Base-by-base conservation (phyloP, 2,888 invertebrate genomes). In the Papilio gigon region DNA sequence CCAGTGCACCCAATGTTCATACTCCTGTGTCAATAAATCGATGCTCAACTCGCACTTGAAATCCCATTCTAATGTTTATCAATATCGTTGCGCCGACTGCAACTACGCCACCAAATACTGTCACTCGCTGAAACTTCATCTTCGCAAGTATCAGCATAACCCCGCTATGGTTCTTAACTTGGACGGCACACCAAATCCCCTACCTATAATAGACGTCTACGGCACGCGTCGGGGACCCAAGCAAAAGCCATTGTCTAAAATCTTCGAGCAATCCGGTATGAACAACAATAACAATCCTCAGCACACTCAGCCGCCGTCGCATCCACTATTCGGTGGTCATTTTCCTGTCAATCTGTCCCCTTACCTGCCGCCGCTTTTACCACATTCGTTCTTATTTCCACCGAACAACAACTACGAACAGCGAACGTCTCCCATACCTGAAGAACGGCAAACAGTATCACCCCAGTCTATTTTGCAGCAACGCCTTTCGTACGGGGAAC, bases 21-120 rank as follows among this genome's bases (percentile, higher is more conserved):
- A 98, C 80, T 94, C 95, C 0, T 99, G 98, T 83, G 98, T 98
- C n/a, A 99, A 98, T 90, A 98, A 98, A 85, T 99, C 99, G 0
- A 99, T 99, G 99, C 93, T 99, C 67, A 99, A 98, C 88, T 98
- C 98, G 0, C 99, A 99, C 84, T 94, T 98, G 82, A 99, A 99
- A 84, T 98, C 98, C 0, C 99, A 99, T 87, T 97, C 97, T 0
- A 96, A 95, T 74, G 93, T 98, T 0, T 98, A 98, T 81, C 98
- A 98, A 82, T 99, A 98, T 85, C 94, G 97, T 42, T 99, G 99
- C 84, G 93, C 95, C 0, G 96, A 98, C 82, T 99, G 99, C 85
- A 95, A 95, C 67, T 99, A 99, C 84, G 98, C 97, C 8, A 98
- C 99, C 25, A 99, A 99, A 84, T 99, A 99, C 84, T 98, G 98